Percentiles rank a stretch among this genome's conserved stretches.
These are phyloP conservation scores for Eupeodes luniger DNA, from an alignment of 2,888 invertebrate genomes.

Conservation along the genomic window DNA sequence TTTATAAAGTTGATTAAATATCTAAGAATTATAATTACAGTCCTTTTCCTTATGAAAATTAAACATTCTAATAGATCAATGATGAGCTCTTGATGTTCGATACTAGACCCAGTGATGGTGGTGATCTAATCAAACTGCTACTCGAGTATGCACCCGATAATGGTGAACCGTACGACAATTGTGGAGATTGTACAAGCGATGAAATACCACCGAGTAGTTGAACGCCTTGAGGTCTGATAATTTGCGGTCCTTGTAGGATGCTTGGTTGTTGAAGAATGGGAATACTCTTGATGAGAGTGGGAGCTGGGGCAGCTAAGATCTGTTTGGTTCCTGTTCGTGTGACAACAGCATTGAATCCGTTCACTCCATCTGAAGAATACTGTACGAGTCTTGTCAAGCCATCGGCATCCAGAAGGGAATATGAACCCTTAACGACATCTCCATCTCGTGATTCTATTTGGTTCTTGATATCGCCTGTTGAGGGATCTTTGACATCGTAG, in stretches of 20 bases:
- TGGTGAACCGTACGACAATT: conserved; percentile 25
- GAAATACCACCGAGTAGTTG: neutral
- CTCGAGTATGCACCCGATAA: conserved; percentile 24
- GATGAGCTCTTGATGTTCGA: conserved; percentile 23
- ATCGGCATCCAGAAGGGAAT: conserved; percentile 84
- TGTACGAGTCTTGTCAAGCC: conserved; percentile 84
- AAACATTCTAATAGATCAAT: conserved; percentile 20
- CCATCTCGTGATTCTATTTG: conserved; percentile 84
- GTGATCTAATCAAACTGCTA: conserved; percentile 26
- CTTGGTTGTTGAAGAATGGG: conserved; percentile 39
- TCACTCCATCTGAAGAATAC: conserved; percentile 83
- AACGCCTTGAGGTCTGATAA: neutral
- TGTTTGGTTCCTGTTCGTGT: conserved; percentile 81
- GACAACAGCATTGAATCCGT: conserved; percentile 84
- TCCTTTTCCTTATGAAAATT: no score
- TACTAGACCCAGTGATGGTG: conserved; percentile 28
- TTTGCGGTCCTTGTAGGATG: neutral
- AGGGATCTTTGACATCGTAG: conserved; percentile 82
- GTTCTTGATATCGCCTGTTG: conserved; percentile 83
- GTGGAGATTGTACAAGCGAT: conserved; percentile 39
- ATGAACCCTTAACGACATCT: conserved; percentile 83
- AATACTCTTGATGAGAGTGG: conserved; percentile 42
- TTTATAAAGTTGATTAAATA: no score
- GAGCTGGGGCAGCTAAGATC: conserved; percentile 46
- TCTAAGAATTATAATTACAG: no score